These are phyloP conservation scores for Cephus pygmeus DNA, from an alignment of 2,888 invertebrate species.

Conservation along the genomic window DNA sequence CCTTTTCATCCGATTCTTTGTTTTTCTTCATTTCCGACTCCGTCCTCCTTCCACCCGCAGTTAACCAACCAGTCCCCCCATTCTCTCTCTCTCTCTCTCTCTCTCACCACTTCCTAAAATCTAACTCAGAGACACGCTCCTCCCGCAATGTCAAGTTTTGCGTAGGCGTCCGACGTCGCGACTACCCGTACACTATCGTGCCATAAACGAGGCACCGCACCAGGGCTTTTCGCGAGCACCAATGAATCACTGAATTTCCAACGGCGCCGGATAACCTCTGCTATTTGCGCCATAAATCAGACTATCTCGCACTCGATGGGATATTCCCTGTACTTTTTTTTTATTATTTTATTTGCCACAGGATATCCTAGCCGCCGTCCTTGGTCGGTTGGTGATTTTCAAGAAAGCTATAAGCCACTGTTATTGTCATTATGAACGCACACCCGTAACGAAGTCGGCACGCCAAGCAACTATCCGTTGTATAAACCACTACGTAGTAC, in stretches of 20 bases:
- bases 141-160: slow-evolving; percentile 19
- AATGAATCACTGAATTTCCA: slow-evolving; percentile 59
- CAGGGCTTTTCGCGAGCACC: slow-evolving; percentile 16
- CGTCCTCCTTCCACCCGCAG: slow-evolving; percentile 10
- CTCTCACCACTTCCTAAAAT: slow-evolving; percentile 9
- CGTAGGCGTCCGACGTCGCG: slow-evolving; percentile 8
- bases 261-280: slow-evolving; percentile 54
- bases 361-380: too few species aligned
- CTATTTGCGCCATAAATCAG: slow-evolving; percentile 60
- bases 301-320: slow-evolving; percentile 38
- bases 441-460: too few species aligned
- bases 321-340: slow-evolving; percentile 21
- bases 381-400: too few species aligned
- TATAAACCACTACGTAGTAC: too few species aligned
- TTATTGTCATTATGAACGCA: too few species aligned
- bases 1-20: background rate
- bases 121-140: slow-evolving; percentile 12
- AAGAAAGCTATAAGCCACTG: too few species aligned
- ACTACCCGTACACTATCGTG: too few species aligned
- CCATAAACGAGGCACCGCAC: too few species aligned
- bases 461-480: too few species aligned
- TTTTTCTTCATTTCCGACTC: too few species aligned
- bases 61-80: slow-evolving; percentile 10
- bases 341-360: slow-evolving; percentile 50
- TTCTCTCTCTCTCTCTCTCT: background rate